Evolutionary conservation across 2,888 invertebrate genomes (phyloP), one percentile per base, ranked within the genome.

Genomic region (Tubulanus polymorphus): DNA sequence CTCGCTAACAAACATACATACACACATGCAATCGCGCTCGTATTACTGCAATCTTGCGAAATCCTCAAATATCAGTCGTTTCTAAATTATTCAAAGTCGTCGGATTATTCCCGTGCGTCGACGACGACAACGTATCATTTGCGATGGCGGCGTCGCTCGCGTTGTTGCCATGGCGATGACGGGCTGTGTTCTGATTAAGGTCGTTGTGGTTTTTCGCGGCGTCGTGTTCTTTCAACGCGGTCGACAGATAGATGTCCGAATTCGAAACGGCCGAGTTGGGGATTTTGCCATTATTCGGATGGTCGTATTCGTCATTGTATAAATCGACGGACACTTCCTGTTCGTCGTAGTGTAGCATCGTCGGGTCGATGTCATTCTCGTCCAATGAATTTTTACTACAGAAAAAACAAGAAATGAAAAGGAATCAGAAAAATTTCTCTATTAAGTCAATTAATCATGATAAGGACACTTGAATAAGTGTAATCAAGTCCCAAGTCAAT

Each of bases 261-360:
- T 59, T 41, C 32, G 54, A 49, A 23, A 55, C 30, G 6, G 41
- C 49, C 6, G 5, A 8, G 18, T 41, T 23, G 5, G 41, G 41
- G 6, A 41, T 23, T 23, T 41, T 41, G n/a, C n/a, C n/a, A n/a
- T n/a, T n/a, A 47, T 55, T 51, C 6, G 51, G 32, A 35, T 50
- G 51, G 20, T 59, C 57, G 20, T 48, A 49, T 52, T 64, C 63
- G 26, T 59, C 59, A 20, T 55, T 54, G 54, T 65, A 65, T 2
- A 64, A 53, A 41, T 69, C 66, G 64, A 71, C 64, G 12, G 66
- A 64, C 37, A 67, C 60, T 53, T 70, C 68, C 41, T 72, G 71
- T 58, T 67, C 68, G 54, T 69, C 66, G 37, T 58, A 67, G 18
- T 57, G 53, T 37, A 59, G 56, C 37, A 62, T 56, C 18, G 59